Evolutionary conservation across 64 coral and sea anemone species (phyloP), one percentile per base, ranked within the genome.

Genomic region (Actinia equina): DNA sequence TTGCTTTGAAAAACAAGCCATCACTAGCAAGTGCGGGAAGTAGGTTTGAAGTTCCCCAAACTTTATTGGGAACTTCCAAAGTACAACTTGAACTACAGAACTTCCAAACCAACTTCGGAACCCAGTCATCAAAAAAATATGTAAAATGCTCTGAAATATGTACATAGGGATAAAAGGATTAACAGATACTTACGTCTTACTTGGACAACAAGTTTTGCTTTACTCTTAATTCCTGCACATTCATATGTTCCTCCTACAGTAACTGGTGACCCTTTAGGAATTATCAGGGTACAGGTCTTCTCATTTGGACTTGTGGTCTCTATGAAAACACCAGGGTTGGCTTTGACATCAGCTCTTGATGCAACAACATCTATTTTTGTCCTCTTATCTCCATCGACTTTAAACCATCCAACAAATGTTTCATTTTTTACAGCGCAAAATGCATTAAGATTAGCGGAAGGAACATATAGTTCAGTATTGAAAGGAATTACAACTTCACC

Each of bases 321-420:
- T 13, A 22, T 8, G 18, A 30, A 2, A 77, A 77, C 71, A 43
- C 4, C 71, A 12, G 71, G 71, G n/a, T 77, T 26, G 71, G 26
- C 71, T 43, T 77, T 77, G 12, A 77, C 41, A 52, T 56, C 80
- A 45, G 2, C 13, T 44, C 44, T 83, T 52, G 30, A n/a, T 16
- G 80, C 80, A 43, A 52, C 30, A 45, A 45, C 23, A 16, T 46
- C 17, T 52, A 83, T 83, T 37, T 37, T 37, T 37, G 30, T 37
- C 42, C 52, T 83, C 16, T 17, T 10, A 83, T 84, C 22, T 3
- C 18, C 82, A 46, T 44, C 25, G 8, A 37, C 42, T 18, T 84
- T 84, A 58, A 84, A 84, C 82, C 82, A 84, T 27, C 82, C 82
- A 10, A 84, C 25, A 56, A 84, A 84, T 54, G 13, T 84, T 37